Evolutionary conservation across 2,797 vertebrate species (phyloP), one percentile per base, ranked within the genome.

Genomic region (Geotrypetes seraphini): DNA sequence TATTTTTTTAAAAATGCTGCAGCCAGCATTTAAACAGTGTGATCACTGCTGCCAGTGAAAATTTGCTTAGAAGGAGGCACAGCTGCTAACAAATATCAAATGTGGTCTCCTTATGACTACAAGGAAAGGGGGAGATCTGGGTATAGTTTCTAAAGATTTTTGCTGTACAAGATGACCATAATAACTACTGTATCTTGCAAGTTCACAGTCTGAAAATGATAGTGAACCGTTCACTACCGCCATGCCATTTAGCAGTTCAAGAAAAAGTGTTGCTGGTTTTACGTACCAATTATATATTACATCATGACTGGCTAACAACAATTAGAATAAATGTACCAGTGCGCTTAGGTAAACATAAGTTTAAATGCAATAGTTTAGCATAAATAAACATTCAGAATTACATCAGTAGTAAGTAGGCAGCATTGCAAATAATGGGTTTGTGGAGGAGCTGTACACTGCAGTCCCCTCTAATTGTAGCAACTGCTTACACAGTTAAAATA

Each of bases 281-380:
- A 46, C 37, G 20, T 36, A 39, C 38, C 52, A 50, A 22, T 34
- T 51, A 14, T 46, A 25, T 1, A 6, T 12, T 47, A 39, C 33
- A 34, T 39, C 3, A 6, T 25, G 34, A 42, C 45, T 39, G 40
- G 36, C 12, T 43, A 34, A 25, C 19, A 28, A 21, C 15, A 47
- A 50, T 54, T 39, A 50, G 17, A 45, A 36, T 41, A 52, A 38
- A 9, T 6, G 16, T 8, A 25, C 22, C 26, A 46, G 29, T 3
- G 15, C 48, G 13, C 5, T 1, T 2, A 16, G n/a, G 4, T 14
- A 41, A 55, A 42, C 9, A 43, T 28, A 17, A 15, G n/a, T 24
- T 39, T 38, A 19, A 22, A 42, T 16, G 18, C 36, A 7, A 6
- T 33, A 25, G 2, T 15, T 8, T 16, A 39, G 25, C 18, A 39